Evolutionary conservation across 2,888 invertebrate species (phyloP).

Genomic region (Pheosia gnoma): DNA sequence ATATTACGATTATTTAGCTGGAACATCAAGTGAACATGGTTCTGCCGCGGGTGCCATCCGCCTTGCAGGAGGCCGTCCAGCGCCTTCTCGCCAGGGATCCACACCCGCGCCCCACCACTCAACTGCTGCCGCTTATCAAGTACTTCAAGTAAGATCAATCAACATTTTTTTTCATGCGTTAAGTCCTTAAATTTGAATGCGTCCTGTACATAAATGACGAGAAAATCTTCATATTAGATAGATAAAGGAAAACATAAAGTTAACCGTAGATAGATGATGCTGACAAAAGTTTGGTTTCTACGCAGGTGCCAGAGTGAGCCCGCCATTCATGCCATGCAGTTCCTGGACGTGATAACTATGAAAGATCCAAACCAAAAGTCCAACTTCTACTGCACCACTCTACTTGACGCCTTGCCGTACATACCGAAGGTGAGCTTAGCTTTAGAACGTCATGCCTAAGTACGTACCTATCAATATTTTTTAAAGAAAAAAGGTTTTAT

Average conservation of each 20-base stretch:
- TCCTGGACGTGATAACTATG: slow-evolving; percentile 95
- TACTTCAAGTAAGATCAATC: slow-evolving; percentile 90
- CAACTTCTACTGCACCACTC: slow-evolving; percentile 94
- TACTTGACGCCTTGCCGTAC: slow-evolving; percentile 93
- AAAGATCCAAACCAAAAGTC: slow-evolving; percentile 95
- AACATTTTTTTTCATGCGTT: neutral
- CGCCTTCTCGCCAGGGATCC: slow-evolving; percentile 93
- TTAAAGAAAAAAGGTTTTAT: no score
- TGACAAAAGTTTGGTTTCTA: no score
- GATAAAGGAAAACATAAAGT: no score
- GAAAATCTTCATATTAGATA: no score
- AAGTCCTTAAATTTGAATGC: no score
- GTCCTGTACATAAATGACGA: no score
- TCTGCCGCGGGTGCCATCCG: slow-evolving; percentile 90
- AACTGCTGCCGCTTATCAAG: slow-evolving; percentile 94
- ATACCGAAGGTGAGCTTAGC: slow-evolving; percentile 91
- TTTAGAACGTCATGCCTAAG: neutral
- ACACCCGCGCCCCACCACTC: slow-evolving; percentile 94
- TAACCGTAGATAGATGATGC: no score
- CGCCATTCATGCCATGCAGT: slow-evolving; percentile 95
- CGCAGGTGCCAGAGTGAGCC: slow-evolving; percentile 88
- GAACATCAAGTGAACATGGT: slow-evolving; percentile 92
- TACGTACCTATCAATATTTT: no score
- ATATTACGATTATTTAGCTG: slow-evolving; percentile 83
- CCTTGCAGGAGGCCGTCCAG: slow-evolving; percentile 94